Evolutionary conservation across 2,797 vertebrate species (phyloP), one percentile per base, ranked within the genome.

Genomic region (Sciurus carolinensis): DNA sequence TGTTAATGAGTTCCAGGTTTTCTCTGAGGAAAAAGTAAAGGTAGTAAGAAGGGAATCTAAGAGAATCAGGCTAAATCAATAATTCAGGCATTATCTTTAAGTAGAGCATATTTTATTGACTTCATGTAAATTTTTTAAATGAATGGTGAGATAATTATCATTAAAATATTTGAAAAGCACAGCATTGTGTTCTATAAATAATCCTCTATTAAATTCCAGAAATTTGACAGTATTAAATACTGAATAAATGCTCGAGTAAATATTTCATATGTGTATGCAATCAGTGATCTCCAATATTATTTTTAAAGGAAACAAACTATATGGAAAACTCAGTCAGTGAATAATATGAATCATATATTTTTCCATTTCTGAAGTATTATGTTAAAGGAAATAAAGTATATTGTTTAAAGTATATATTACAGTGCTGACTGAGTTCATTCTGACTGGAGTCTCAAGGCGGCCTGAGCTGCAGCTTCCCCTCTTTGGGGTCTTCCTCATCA

Each of bases 381-480:
- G 26, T 30, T 33, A 69, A 9, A 42, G 4, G 28, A 69, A 18
- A n/a, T 67, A 33, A 62, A 62, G 15, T 17, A 33, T 28, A 64
- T 64, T 64, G 30, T n/a, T n/a, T n/a, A n/a, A n/a, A n/a, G n/a
- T n/a, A n/a, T n/a, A n/a, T n/a, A n/a, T n/a, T n/a, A 96, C 94
- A 6, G 11, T 5, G 14, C 39, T 83, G 0, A 44, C 8, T 5
- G 94, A 94, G 5, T 97, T 97, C 20, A 47, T 97, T 7, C 88
- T 97, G 1, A 44, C 6, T 6, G 96, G 94, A 18, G 81, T 97
- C 39, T 96, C 88, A 3, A n/a, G 72, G 28, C 8, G 0, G 13
- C n/a, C 59, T 44, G 90, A 92, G 26, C 67, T 96, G 12, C 93
- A 94, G 22, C 17, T 36, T 7, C 90, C 96, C 2, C 90, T 95